Evolutionary conservation across 37 sponge, comb jelly and placozoan genomes (phyloP).

Genomic region (Tethya wilhelma): DNA sequence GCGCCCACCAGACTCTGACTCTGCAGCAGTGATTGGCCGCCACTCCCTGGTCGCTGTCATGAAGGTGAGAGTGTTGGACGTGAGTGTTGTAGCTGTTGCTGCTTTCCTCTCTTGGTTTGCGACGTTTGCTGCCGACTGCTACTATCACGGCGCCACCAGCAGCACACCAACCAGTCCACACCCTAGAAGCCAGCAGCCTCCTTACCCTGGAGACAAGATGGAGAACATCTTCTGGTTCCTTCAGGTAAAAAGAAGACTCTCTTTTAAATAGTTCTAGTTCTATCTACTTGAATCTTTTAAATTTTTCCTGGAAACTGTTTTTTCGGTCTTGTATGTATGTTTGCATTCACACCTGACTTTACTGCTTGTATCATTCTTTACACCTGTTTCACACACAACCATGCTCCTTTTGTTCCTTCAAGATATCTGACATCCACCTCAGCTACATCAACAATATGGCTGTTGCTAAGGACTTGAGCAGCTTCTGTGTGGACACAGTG

Average conservation of each 20-base stretch:
- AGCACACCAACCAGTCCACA: neutral
- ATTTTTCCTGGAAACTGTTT: neutral
- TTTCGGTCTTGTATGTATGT: neutral
- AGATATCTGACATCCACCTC: slow-evolving; percentile 90
- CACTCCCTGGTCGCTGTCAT: too few relatives aligned
- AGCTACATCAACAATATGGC: slow-evolving; percentile 34
- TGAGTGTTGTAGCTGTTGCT: neutral
- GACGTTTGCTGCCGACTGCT: slow-evolving; percentile 30
- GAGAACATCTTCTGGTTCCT: slow-evolving; percentile 88
- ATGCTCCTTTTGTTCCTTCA: neutral
- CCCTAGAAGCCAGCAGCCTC: slow-evolving; percentile 3
- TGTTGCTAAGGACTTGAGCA: slow-evolving; percentile 2
- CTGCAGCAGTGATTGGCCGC: too few relatives aligned
- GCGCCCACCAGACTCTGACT: neutral
- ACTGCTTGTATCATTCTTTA: too few relatives aligned
- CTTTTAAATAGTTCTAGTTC: neutral
- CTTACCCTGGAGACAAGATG: slow-evolving; percentile 41
- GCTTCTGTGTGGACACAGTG: slow-evolving; percentile 37
- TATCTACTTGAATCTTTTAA: neutral
- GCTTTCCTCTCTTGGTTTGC: slow-evolving; percentile 30
- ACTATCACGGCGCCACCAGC: neutral
- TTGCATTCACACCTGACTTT: too few relatives aligned
- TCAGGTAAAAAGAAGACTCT: slow-evolving; percentile 41
- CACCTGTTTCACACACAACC: neutral
- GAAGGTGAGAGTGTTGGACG: slow-evolving; percentile 5